Conservation (phyloP, 2,113 vertebrate genomes). For the Mola mola region DNA sequence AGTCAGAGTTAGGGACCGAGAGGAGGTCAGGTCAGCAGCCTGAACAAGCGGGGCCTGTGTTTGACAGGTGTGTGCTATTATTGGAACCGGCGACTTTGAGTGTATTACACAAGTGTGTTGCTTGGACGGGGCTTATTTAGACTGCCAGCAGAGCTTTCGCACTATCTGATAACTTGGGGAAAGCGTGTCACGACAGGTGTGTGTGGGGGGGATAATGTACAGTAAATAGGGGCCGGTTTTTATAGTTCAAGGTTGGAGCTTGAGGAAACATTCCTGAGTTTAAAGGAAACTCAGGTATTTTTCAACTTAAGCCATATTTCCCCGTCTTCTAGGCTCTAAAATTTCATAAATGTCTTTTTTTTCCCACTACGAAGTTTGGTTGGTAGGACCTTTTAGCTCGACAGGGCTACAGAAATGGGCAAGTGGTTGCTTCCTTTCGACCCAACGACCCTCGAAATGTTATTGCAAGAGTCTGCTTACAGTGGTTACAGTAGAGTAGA, state of each 20-base stretch:
- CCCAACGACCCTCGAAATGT: no score
- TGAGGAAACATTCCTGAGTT: conserved; percentile 40
- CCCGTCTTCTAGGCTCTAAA: no score
- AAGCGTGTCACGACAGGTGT: conserved; percentile 76
- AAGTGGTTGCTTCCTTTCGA: no score
- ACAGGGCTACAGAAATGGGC: no score
- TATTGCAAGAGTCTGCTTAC: no score
- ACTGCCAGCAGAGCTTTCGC: conserved; percentile 45
- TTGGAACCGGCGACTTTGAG: conserved; percentile 67
- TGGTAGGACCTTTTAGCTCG: no score
- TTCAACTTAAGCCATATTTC: no score
- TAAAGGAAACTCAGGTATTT: no score
- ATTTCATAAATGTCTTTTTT: no score
- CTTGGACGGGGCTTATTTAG: conserved; percentile 69
- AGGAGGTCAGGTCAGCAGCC: conserved; percentile 61
- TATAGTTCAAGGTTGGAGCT: conserved; percentile 63
- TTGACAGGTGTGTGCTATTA: conserved; percentile 81
- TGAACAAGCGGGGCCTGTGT: conserved; percentile 73
- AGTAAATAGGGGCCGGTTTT: conserved; percentile 63
- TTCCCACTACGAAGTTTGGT: no score
- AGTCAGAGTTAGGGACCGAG: conserved; percentile 52
- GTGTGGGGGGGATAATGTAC: conserved; percentile 43
- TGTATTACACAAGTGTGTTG: conserved; percentile 75
- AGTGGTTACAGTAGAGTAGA: no score
- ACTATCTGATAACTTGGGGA: conserved; percentile 75